Percentiles rank a stretch among this genome's conserved stretches.
phyloP scores from a whole-genome alignment of 2,113 vertebrate species.

The Rhodinocichla rosea region DNA sequence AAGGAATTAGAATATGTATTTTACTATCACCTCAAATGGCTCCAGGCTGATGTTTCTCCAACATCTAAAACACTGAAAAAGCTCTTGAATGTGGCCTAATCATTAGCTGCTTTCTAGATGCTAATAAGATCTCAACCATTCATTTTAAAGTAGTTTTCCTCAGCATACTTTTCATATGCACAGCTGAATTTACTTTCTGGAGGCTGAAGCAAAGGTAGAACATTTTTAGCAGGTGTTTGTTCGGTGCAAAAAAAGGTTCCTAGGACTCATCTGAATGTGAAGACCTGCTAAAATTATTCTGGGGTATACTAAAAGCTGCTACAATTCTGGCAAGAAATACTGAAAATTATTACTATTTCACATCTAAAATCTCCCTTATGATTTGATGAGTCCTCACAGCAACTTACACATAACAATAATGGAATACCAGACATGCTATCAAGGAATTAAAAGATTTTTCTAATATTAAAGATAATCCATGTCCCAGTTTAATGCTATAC shows the following conservation, averaged over 20 bases:
- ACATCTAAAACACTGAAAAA: not conserved
- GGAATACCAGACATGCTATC: not conserved
- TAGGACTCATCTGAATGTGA: not conserved
- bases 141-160: not conserved
- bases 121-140: not conserved
- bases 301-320: not conserved
- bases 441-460: constrained; percentile 53
- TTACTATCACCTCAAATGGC: not conserved
- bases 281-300: not conserved
- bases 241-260: not conserved
- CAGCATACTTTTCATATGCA: not conserved
- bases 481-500: constrained; percentile 36
- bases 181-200: not conserved
- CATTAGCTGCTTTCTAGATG: not conserved
- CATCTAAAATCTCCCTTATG: not conserved
- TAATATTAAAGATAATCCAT: constrained; percentile 55
- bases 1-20: not conserved
- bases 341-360: not conserved
- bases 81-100: not conserved
- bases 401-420: constrained; percentile 17
- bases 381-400: not conserved
- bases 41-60: not conserved
- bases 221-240: not conserved
- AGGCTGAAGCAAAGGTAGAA: constrained; percentile 1
- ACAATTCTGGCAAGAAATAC: not conserved